Evolutionary conservation across 1,140 invertebrate genomes (phyloP), one percentile per base, ranked within the genome.

Genomic region (Plodia interpunctella): DNA sequence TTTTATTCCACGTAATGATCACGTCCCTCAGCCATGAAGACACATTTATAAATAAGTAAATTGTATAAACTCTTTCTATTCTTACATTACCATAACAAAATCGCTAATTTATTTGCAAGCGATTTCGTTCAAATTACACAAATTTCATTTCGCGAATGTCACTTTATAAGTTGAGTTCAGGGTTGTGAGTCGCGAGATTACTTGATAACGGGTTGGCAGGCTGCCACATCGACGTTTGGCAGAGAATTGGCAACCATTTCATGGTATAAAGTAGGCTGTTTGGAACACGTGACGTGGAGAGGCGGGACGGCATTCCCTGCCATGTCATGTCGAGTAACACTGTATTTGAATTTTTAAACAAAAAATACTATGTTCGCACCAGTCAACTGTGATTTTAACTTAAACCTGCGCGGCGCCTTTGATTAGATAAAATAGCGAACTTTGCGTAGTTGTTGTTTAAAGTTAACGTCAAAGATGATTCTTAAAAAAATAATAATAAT

Each of bases 221-320:
- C 49, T 60, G 77, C 75, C 73, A 75, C 32, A 54, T 68, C 60
- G 65, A 17, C 38, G 62, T 70, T 63, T 68, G 68, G 64, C 66
- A 63, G 59, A 56, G 66, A 81, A 78, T 81, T 79, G 74, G 71
- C 71, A 76, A 60, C 71, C 64, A 66, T 71, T 72, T 69, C 53
- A 62, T 55, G 52, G 61, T 20, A 50, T 51, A 53, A 58, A 32
- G 59, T 58, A 51, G 55, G 59, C 57, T 59, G 66, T 68, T 65
- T 71, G 50, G 60, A 55, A 58, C 65, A 65, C 56, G 65, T 71
- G 69, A 58, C 61, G 59, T 59, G 13, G 15, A 2, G 38, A 15
- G 30, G 8, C 30, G 30, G 3, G 30, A 32, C 4, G 3, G 30
- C 30, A 10, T 8, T 32, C 30, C 4, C 30, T 32, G 30, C 10